Conservation (phyloP, 2,888 invertebrate species). For the Aricia artaxerxes region DNA sequence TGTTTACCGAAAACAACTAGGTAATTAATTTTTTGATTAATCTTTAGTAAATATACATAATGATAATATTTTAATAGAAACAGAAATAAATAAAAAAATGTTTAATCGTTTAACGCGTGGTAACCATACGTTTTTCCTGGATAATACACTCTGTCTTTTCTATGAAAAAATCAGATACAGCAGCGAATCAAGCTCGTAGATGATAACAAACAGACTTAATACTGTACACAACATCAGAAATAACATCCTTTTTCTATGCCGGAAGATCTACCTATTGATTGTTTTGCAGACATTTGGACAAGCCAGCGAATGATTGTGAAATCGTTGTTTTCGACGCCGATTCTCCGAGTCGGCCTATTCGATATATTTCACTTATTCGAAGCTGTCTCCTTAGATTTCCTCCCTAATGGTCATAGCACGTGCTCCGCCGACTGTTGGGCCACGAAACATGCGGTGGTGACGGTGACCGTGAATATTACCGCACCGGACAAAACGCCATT, state of each 20-base stretch:
- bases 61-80: too few species aligned
- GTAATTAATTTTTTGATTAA: background rate
- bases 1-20: background rate
- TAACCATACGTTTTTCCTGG: too few species aligned
- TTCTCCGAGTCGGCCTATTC: slow-evolving; percentile 3
- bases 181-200: too few species aligned
- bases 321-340: slow-evolving; percentile 2
- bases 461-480: background rate
- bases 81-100: too few species aligned
- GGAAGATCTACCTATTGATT: too few species aligned
- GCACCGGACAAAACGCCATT: background rate
- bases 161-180: too few species aligned
- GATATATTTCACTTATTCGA: slow-evolving; percentile 39
- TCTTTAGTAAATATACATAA: too few species aligned
- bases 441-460: background rate
- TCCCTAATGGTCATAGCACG: slow-evolving; percentile 52
- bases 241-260: too few species aligned
- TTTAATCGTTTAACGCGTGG: too few species aligned
- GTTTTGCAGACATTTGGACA: background rate
- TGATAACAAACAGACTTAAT: too few species aligned
- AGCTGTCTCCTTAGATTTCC: slow-evolving; percentile 38
- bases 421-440: slow-evolving; percentile 47
- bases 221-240: too few species aligned
- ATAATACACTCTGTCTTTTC: too few species aligned
- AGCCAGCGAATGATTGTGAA: background rate